Base-by-base conservation (phyloP, 1,140 invertebrate genomes). In the Grapholita molesta region DNA sequence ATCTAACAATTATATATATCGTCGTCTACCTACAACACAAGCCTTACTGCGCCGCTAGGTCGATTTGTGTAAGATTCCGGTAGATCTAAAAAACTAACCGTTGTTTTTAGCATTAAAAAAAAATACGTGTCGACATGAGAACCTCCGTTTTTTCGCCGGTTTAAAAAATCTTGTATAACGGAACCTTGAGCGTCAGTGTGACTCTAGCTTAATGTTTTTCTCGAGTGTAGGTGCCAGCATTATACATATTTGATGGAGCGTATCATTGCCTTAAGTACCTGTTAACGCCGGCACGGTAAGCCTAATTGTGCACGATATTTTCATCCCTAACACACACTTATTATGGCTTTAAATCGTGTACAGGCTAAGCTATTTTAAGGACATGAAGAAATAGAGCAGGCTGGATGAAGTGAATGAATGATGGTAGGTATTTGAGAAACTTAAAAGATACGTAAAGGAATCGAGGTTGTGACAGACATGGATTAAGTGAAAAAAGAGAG, bases 181-280 rank as follows among this genome's bases (percentile, higher is more conserved):
- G 55, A 61, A 61, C 55, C 55, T 7, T 28, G 11, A n/a, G 53
- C 55, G 5, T 8, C 25, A 30, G 5, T 21, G 55, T 35, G 18
- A 8, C 15, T 38, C 30, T 0, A 23, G 64, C 30, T 38, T 66
- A 72, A 80, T 78, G 76, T 87, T 87, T 87, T 84, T 85, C 82
- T 81, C 77, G 78, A 84, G 75, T 75, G 70, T 77, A 75, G 74
- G 74, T 77, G 77, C 77, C 78, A 70, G 73, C 78, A 78, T 80
- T 80, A 82, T 85, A 82, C 76, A 86, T 83, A 83, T 82, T 85
- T 82, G 79, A 85, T 83, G 73, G 76, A 77, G 71, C 75, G 66
- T 67, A 73, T 74, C 70, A 70, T 69, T 71, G 74, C 70, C 69
- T 73, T 70, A 77, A 76, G 72, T 76, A 74, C 72, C 74, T 78